phyloP scores from a whole-genome alignment of 2,113 vertebrate species.

The Struthio camelus region DNA sequence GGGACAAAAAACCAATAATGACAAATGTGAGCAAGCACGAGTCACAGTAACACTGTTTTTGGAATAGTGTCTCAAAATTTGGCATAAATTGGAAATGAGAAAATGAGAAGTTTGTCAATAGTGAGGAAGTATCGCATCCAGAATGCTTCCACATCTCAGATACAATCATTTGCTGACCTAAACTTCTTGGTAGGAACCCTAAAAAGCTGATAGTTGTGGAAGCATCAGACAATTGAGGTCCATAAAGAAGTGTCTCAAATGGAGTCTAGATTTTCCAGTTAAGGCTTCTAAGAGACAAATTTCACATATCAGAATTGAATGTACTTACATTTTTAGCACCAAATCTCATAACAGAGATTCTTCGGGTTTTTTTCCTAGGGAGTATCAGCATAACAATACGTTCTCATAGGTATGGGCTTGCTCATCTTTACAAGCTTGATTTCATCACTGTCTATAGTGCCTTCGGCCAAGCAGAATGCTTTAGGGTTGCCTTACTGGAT shows the following conservation, averaged over 20 bases:
- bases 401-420: not conserved
- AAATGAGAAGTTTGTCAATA: not conserved
- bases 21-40: not conserved
- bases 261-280: not conserved
- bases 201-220: not conserved
- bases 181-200: not conserved
- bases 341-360: not conserved
- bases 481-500: not conserved
- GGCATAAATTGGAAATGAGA: not conserved
- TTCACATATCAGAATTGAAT: not conserved
- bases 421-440: not conserved
- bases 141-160: not conserved
- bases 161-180: not conserved
- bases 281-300: not conserved
- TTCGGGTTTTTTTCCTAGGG: not conserved
- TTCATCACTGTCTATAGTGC: not conserved
- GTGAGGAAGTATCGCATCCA: not conserved
- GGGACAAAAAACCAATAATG: not conserved
- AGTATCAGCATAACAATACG: not conserved
- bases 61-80: not conserved
- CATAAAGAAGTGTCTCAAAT: not conserved
- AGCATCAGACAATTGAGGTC: not conserved
- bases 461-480: not conserved
- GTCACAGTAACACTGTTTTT: not conserved
- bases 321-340: not conserved